These are phyloP conservation scores for Yponomeuta sedellus DNA, from an alignment of 2,888 invertebrate species.

Conservation along the genomic window DNA sequence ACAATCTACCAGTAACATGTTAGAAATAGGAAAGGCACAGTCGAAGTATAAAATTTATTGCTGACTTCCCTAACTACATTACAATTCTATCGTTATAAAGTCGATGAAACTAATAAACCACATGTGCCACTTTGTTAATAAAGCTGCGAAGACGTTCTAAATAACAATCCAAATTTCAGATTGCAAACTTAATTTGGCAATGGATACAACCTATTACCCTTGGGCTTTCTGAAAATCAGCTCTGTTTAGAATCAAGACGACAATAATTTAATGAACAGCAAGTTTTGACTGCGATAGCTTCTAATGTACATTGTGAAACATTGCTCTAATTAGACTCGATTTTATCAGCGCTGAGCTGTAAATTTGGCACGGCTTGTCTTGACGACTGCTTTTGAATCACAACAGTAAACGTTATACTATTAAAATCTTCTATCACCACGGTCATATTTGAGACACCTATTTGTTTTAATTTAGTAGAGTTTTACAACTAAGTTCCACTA, in stretches of 20 bases:
- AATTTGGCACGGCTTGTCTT: conserved; percentile 59
- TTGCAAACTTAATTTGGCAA: neutral
- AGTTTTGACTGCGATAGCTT: neutral
- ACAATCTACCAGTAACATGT: conserved; percentile 65
- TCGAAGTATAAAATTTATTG: conserved; percentile 76
- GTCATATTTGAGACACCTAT: neutral
- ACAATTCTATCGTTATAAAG: conserved; percentile 31
- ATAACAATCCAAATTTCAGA: neutral
- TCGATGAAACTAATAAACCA: conserved; percentile 11
- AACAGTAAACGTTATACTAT: neutral
- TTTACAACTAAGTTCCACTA: neutral
- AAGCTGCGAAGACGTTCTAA: neutral
- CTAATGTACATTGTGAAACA: neutral
- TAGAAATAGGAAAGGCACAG: conserved; percentile 77
- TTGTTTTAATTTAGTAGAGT: neutral
- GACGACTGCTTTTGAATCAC: conserved; percentile 5
- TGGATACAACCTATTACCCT: neutral
- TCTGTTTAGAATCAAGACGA: neutral
- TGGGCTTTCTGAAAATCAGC: neutral
- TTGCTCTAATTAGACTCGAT: neutral
- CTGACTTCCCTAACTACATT: conserved; percentile 67
- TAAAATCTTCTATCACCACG: neutral
- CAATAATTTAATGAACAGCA: neutral
- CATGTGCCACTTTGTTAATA: neutral
- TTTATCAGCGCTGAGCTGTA: conserved; percentile 24